Conservation (phyloP, 2,797 vertebrate genomes). For the Rhinichthys osculus region DNA sequence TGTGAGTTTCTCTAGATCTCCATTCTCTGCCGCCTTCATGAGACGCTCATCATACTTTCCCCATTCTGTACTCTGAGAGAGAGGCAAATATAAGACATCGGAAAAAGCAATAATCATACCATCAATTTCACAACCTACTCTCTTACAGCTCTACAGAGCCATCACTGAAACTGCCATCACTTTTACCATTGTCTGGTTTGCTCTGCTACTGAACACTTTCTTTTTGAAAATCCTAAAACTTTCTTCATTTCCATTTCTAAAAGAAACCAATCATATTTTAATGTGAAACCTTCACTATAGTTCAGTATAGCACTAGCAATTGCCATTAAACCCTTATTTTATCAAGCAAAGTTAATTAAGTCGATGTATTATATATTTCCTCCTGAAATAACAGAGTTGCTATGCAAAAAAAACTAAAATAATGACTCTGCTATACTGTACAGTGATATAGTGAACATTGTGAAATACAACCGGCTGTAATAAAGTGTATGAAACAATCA, state of each 20-base stretch:
- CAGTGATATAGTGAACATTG: not conserved
- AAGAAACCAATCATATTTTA: not conserved
- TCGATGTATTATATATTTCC: not conserved
- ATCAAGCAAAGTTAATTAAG: not conserved
- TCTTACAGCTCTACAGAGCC: not conserved
- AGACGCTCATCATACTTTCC: constrained; percentile 96
- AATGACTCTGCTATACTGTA: no score
- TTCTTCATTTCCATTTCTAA: not conserved
- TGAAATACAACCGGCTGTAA: not conserved
- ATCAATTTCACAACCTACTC: not conserved
- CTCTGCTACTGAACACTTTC: not conserved
- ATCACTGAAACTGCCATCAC: not conserved
- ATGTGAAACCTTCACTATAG: not conserved
- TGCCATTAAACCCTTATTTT: not conserved
- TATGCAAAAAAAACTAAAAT: no score
- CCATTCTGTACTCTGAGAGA: constrained; percentile 89
- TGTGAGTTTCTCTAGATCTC: constrained; percentile 91
- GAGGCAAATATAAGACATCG: constrained; percentile 10
- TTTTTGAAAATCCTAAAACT: not conserved
- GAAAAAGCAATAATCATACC: not conserved
- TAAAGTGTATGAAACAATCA: not conserved
- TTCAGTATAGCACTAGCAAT: not conserved
- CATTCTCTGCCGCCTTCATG: constrained; percentile 94
- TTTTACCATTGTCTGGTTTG: not conserved
- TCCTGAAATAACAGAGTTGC: not conserved